Conservation (phyloP, 2,797 vertebrate species). For the Echeneis naucrates region DNA sequence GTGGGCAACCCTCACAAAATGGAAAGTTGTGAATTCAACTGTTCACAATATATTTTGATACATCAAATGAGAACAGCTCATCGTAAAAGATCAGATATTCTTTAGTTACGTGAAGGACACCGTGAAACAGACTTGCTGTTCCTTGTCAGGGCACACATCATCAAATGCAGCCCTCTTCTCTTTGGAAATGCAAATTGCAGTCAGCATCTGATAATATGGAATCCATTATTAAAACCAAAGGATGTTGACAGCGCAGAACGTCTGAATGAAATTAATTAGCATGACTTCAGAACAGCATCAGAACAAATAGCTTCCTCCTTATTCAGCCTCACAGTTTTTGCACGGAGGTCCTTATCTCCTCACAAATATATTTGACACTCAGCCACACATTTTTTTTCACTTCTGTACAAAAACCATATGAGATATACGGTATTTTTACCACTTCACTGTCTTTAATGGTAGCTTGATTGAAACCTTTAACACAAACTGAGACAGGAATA, state of each 20-base stretch:
- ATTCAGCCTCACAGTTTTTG: slow-evolving; percentile 51
- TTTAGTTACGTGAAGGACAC: not conserved
- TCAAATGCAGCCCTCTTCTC: slow-evolving; percentile 10
- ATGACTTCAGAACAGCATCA: slow-evolving; percentile 42
- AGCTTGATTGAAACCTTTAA: slow-evolving; percentile 14
- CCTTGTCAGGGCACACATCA: slow-evolving; percentile 1
- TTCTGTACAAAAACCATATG: slow-evolving; percentile 22
- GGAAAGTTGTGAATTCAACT: not conserved
- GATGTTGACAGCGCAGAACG: slow-evolving; percentile 56
- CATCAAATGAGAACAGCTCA: not conserved
- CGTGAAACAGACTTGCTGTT: not conserved
- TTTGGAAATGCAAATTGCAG: slow-evolving; percentile 37
- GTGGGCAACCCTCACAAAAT: slow-evolving; percentile 13
- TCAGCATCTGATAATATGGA: slow-evolving; percentile 49
- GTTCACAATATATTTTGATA: too few species aligned
- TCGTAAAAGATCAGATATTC: not conserved
- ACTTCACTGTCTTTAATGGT: slow-evolving; percentile 1
- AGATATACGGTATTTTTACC: not conserved
- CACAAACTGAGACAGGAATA: slow-evolving; percentile 23
- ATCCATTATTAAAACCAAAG: slow-evolving; percentile 59
- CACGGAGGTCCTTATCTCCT: too few species aligned
- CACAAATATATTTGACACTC: too few species aligned
- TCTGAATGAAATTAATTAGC: slow-evolving; percentile 72
- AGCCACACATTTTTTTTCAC: slow-evolving; percentile 33
- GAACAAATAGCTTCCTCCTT: slow-evolving; percentile 62